phyloP scores from a whole-genome alignment of 53 echinoderm and acorn worm genomes.

The Crossaster papposus region DNA sequence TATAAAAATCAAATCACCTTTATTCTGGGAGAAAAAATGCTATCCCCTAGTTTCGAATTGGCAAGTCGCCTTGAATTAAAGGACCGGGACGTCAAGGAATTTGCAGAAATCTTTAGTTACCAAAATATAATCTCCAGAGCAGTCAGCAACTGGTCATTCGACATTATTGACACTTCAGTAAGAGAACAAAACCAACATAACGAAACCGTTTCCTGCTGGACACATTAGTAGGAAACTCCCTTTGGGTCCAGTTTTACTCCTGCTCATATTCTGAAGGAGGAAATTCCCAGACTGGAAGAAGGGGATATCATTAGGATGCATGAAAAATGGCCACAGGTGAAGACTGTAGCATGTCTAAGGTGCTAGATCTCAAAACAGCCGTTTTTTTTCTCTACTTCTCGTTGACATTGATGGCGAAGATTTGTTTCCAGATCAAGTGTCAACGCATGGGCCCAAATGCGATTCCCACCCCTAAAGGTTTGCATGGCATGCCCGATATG shows the following conservation, averaged over 20 bases:
- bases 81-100: no score
- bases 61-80: no score
- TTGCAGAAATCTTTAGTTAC: neutral
- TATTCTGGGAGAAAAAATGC: no score
- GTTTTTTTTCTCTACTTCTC: neutral
- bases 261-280: slow-evolving; percentile 2
- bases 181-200: neutral
- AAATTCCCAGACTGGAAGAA: neutral
- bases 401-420: slow-evolving; percentile 32
- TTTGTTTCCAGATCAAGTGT: slow-evolving; percentile 55
- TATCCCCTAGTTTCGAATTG: no score
- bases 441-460: neutral
- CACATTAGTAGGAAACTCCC: neutral
- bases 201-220: neutral
- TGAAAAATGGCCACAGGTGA: slow-evolving; percentile 58
- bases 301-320: slow-evolving; percentile 17
- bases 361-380: slow-evolving; percentile 37
- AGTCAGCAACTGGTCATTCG: neutral
- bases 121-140: neutral
- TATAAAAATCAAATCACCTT: no score
- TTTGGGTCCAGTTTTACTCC: slow-evolving; percentile 34
- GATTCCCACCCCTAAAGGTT: neutral
- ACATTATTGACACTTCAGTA: neutral
- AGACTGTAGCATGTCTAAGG: slow-evolving; percentile 25
- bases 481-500: neutral